phyloP scores from a whole-genome alignment of 2,797 vertebrate species.

The Alexandromys oeconomus region DNA sequence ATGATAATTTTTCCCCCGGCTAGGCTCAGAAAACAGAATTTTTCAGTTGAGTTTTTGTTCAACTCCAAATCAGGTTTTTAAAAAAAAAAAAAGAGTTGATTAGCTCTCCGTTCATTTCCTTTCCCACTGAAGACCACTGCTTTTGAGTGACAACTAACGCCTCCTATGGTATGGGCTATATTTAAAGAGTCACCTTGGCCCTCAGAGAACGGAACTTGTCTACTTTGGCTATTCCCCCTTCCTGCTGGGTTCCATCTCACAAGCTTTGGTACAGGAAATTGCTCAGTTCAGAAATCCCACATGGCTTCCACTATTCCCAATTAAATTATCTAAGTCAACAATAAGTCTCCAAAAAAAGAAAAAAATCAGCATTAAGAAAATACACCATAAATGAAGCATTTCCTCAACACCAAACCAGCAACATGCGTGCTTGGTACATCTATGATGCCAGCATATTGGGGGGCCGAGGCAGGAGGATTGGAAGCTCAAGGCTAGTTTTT shows the following conservation, averaged over 20 bases:
- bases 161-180: background rate
- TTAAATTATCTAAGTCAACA: conserved; percentile 24
- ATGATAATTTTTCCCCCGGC: background rate
- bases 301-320: conserved; percentile 43
- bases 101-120: conserved; percentile 29
- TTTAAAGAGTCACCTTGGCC: conserved; percentile 46
- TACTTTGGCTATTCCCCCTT: background rate
- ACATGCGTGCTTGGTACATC: background rate
- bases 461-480: background rate
- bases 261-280: conserved; percentile 40
- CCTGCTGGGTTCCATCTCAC: background rate
- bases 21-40: background rate
- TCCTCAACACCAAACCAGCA: background rate
- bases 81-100: background rate
- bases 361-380: background rate
- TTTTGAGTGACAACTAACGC: background rate
- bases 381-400: background rate
- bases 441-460: background rate
- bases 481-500: background rate
- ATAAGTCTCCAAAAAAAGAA: conserved; percentile 37
- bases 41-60: background rate
- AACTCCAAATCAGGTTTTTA: background rate
- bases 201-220: background rate
- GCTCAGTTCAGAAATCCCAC: conserved; percentile 37
- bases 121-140: conserved; percentile 28